Conservation (phyloP, 2,797 vertebrate species). For the Leucoraja ocellata region DNA sequence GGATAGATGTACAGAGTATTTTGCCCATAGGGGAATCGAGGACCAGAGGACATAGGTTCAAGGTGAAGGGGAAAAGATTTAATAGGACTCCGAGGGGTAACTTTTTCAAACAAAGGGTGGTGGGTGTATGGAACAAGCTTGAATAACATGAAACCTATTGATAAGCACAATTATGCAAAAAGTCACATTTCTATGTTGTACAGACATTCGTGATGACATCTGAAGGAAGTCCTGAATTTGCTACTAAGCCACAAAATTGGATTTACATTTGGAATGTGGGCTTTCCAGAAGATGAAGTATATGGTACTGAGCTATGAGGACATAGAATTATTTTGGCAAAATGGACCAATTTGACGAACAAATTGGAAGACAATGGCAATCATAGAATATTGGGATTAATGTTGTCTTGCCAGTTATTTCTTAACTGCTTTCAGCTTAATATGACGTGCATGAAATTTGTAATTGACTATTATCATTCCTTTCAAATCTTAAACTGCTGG, state of each 20-base stretch:
- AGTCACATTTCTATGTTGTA: background rate
- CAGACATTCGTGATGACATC: background rate
- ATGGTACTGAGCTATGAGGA: background rate
- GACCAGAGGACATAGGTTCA: too few relatives aligned
- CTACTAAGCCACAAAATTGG: background rate
- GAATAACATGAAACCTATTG: background rate
- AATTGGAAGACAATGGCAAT: background rate
- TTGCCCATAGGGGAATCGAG: too few relatives aligned
- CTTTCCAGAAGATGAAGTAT: background rate
- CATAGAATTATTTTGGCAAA: background rate
- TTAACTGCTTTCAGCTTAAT: background rate
- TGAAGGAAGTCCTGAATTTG: background rate
- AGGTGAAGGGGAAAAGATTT: too few relatives aligned
- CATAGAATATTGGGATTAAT: background rate
- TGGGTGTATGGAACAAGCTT: too few relatives aligned
- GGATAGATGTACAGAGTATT: too few relatives aligned
- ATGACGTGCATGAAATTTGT: background rate
- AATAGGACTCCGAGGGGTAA: too few relatives aligned
- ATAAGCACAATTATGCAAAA: background rate
- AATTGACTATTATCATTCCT: background rate
- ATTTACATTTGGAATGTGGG: background rate
- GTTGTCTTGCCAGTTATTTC: background rate
- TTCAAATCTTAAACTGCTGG: background rate
- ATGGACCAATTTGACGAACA: background rate
- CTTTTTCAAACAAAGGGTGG: too few relatives aligned